Evolutionary conservation across 1,140 invertebrate species (phyloP).

Genomic region (Parasteatoda tepidariorum): DNA sequence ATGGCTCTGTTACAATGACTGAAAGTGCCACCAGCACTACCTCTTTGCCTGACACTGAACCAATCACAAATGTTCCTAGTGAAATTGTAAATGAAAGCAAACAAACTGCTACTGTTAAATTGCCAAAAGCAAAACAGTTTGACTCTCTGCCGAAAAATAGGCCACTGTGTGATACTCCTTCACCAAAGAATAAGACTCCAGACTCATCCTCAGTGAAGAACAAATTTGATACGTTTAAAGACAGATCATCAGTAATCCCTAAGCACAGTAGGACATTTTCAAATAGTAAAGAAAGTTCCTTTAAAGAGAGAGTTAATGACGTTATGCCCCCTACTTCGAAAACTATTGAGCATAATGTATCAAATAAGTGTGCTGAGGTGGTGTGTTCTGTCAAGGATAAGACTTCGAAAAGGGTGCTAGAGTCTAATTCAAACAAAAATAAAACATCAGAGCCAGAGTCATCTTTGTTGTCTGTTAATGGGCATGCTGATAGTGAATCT

Average conservation of each 20-base stretch:
- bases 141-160: conserved; percentile 49
- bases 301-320: conserved; percentile 36
- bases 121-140: conserved; percentile 41
- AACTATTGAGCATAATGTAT: conserved; percentile 7
- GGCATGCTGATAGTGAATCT: conserved; percentile 44
- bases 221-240: conserved; percentile 53
- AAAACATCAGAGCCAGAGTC: background rate
- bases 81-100: conserved; percentile 29
- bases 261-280: conserved; percentile 52
- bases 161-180: conserved; percentile 44
- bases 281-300: conserved; percentile 58
- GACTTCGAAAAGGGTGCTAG: background rate
- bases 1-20: conserved; percentile 22
- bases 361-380: conserved; percentile 15
- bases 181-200: conserved; percentile 57
- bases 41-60: conserved; percentile 26
- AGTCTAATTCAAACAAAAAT: conserved; percentile 25
- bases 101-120: conserved; percentile 22
- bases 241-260: conserved; percentile 3
- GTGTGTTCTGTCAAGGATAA: background rate
- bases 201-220: conserved; percentile 35
- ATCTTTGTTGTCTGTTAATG: conserved; percentile 41
- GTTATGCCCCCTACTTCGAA: conserved; percentile 16
- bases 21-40: conserved; percentile 14
- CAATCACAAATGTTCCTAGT: conserved; percentile 47